Evolutionary conservation across 2,888 invertebrate species (phyloP).

Genomic region (Pollenia angustigena): DNA sequence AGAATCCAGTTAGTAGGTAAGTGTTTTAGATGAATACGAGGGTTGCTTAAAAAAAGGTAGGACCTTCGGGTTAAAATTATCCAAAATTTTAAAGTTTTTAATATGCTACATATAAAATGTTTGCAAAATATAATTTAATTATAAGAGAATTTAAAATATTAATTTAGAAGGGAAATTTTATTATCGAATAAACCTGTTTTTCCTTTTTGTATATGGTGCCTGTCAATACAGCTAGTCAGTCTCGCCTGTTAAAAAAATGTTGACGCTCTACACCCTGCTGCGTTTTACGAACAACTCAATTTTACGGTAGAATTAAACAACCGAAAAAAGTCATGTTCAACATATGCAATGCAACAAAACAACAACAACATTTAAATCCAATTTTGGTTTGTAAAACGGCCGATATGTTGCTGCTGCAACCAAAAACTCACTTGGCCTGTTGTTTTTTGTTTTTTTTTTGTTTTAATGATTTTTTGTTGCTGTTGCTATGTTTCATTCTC

Average conservation of each 20-base stretch:
- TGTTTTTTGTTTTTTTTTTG: neutral
- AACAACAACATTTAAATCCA: conserved; percentile 68
- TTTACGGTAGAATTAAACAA: conserved; percentile 71
- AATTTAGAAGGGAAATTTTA: neutral
- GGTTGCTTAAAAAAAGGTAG: neutral
- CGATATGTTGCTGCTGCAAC: conserved; percentile 17
- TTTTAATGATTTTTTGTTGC: conserved; percentile 25
- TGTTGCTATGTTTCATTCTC: conserved; percentile 55
- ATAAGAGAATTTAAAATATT: too few relatives aligned
- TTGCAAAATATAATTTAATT: too few relatives aligned
- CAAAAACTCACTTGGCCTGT: conserved; percentile 53
- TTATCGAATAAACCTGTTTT: neutral
- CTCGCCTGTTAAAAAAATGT: conserved; percentile 53
- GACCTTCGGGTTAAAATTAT: neutral
- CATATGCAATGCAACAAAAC: conserved; percentile 74
- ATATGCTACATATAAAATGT: neutral
- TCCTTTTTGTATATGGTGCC: conserved; percentile 65
- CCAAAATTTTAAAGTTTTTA: neutral
- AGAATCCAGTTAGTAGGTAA: neutral
- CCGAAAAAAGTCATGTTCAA: conserved; percentile 77
- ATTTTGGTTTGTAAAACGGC: conserved; percentile 44
- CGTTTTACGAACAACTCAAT: conserved; percentile 70
- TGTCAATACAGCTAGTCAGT: conserved; percentile 75
- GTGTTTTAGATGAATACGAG: conserved; percentile 12
- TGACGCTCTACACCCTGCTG: conserved; percentile 69